phyloP scores from a whole-genome alignment of 2,888 invertebrate species.

The Aspidapion aeneum region DNA sequence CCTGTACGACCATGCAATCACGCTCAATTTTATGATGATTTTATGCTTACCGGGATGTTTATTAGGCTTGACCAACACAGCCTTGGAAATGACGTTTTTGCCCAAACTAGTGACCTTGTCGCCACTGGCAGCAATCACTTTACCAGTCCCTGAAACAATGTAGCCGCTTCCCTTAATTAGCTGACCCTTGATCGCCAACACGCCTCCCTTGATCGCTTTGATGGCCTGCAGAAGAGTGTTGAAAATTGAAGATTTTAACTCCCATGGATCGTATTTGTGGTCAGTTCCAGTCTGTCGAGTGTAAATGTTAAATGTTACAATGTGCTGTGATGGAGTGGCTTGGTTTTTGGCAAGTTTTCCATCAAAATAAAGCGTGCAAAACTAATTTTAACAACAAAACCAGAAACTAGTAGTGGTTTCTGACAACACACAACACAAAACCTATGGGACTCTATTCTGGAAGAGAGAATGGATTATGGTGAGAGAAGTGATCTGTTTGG shows the following conservation, averaged over 20 bases:
- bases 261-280: conserved; percentile 52
- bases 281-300: conserved; percentile 34
- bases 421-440: too few species aligned
- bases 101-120: conserved; percentile 78
- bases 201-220: conserved; percentile 84
- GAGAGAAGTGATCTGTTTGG: too few species aligned
- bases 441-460: too few species aligned
- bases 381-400: too few species aligned
- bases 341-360: background rate
- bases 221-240: conserved; percentile 83
- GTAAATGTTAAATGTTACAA: background rate
- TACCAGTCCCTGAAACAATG: conserved; percentile 59
- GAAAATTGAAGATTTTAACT: conserved; percentile 76
- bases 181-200: conserved; percentile 84
- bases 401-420: too few species aligned
- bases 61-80: conserved; percentile 55
- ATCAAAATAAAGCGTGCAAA: background rate
- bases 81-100: conserved; percentile 73
- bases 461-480: too few species aligned
- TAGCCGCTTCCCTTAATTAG: conserved; percentile 81
- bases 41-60: conserved; percentile 6
- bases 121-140: conserved; percentile 70
- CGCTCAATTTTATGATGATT: too few species aligned
- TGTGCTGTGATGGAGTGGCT: background rate
- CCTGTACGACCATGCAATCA: too few species aligned